phyloP scores from a whole-genome alignment of 2,797 vertebrate genomes.

The Spheniscus humboldti region DNA sequence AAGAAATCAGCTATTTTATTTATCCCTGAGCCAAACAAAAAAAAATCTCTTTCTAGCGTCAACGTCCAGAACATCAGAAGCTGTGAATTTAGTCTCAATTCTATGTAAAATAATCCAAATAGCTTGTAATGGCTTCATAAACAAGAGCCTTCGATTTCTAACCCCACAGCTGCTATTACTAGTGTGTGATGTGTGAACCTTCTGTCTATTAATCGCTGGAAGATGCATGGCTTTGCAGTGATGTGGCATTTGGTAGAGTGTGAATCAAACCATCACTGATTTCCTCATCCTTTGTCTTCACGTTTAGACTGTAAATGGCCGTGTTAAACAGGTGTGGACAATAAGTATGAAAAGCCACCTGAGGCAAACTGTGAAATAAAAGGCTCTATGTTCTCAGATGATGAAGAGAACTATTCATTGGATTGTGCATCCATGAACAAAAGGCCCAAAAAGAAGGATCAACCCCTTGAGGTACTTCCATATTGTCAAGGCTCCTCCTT shows the following conservation, averaged over 20 bases:
- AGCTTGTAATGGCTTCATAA: not conserved
- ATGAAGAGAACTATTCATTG: slow-evolving; percentile 73
- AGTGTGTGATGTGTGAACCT: not conserved
- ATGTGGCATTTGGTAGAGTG: not conserved
- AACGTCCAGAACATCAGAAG: not conserved
- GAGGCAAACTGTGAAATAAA: slow-evolving; percentile 66
- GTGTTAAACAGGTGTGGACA: slow-evolving; percentile 71
- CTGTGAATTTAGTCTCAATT: not conserved
- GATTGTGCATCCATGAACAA: slow-evolving; percentile 64
- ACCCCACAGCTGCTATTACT: not conserved
- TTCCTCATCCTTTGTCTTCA: slow-evolving; percentile 64
- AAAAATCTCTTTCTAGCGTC: not conserved
- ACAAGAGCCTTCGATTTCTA: not conserved
- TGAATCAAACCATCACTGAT: slow-evolving; percentile 19
- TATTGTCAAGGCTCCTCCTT: not conserved
- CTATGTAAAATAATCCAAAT: not conserved
- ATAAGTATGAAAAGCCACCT: slow-evolving; percentile 67
- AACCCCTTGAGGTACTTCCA: slow-evolving; percentile 75
- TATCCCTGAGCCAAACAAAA: not conserved
- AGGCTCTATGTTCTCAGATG: slow-evolving; percentile 74
- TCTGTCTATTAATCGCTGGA: slow-evolving; percentile 6
- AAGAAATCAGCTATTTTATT: not conserved
- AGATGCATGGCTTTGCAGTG: slow-evolving; percentile 53
- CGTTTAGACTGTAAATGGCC: slow-evolving; percentile 69
- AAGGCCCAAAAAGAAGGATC: slow-evolving; percentile 66